Evolutionary conservation across 2,888 invertebrate genomes (phyloP), one percentile per base, ranked within the genome.

Genomic region (Nyleta sp.): DNA sequence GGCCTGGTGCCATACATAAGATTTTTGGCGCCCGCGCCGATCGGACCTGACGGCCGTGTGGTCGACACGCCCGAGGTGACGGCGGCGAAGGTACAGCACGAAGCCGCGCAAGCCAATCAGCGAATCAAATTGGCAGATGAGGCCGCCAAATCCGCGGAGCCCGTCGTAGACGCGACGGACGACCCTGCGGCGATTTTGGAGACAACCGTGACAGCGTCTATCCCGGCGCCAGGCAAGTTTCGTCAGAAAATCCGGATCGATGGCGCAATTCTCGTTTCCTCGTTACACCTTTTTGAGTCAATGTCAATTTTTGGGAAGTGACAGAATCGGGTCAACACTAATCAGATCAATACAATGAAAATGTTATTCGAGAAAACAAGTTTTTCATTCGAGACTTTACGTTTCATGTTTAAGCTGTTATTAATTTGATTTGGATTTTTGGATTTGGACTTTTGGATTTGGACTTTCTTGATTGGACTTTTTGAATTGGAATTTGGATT

Each of bases 1-100:
- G 57, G 71, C n/a, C 55, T 33, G 42, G 15, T 55, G 11, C 60
- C 65, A 3, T 67, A 67, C 57, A 67, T 53, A 11, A 52, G 31
- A 15, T 35, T 38, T 2, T 15, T 52, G 15, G 17, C 78, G 22
- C 68, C 72, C 62, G 87, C 90, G 0, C 90, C 90, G 5, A 80
- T 89, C 13, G 90, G 88, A 2, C 81, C 83, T 0, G 90, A 90
- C 48, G 90, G 89, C 1, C 86, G 87, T 3, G 90, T 90, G 3
- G 82, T 89, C 15, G 90, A 90, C 73, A 89, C 90, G n/a, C 87
- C 89, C 24, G 90, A 89, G 78, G 89, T 90, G 2, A 80, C 85
- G 2, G 73, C 82, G 2, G 87, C 89, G 20, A 90, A 88, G 55
- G 87, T 84, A n/a, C 89, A 87, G n/a, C 90, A 91, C 77, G 86